phyloP scores from a whole-genome alignment of 1,140 invertebrate species.

The Papilio polytes region DNA sequence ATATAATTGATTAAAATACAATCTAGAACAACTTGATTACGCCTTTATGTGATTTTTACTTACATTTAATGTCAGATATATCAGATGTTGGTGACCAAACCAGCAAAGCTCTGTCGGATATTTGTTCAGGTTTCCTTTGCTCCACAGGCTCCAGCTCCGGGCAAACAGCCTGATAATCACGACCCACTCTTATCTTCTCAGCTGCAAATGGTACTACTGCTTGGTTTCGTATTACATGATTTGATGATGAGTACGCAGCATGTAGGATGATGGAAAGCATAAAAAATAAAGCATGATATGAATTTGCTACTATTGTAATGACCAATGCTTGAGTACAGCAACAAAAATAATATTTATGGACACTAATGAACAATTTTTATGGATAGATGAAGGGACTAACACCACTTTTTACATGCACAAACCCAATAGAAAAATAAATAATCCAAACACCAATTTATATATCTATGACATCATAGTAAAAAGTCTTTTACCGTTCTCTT shows the following conservation, averaged over 20 bases:
- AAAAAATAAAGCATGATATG: constrained; percentile 79
- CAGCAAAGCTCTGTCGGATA: constrained; percentile 93
- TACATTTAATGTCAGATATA: constrained; percentile 94
- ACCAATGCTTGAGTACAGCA: constrained; percentile 33
- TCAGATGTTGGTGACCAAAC: constrained; percentile 97
- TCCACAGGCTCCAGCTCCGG: constrained; percentile 89
- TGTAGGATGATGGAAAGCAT: constrained; percentile 79
- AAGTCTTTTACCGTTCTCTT: constrained; percentile 88
- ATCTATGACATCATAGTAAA: not conserved
- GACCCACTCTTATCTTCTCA: constrained; percentile 96
- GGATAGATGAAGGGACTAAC: constrained; percentile 15
- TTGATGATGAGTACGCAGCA: constrained; percentile 74
- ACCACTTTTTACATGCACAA: constrained; percentile 42
- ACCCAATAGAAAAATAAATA: not conserved
- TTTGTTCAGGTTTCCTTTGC: constrained; percentile 85
- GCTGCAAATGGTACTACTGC: constrained; percentile 88
- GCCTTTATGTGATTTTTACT: constrained; percentile 65
- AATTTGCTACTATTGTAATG: constrained; percentile 53
- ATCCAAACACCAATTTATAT: constrained; percentile 8
- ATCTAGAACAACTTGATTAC: constrained; percentile 35
- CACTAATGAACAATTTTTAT: constrained; percentile 8
- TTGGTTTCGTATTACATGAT: constrained; percentile 76
- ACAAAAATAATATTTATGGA: not conserved
- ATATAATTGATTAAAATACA: constrained; percentile 17
- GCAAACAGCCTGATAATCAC: constrained; percentile 96